Base-by-base conservation (phyloP, 2,888 invertebrate species). In the Xestia c-nigrum region DNA sequence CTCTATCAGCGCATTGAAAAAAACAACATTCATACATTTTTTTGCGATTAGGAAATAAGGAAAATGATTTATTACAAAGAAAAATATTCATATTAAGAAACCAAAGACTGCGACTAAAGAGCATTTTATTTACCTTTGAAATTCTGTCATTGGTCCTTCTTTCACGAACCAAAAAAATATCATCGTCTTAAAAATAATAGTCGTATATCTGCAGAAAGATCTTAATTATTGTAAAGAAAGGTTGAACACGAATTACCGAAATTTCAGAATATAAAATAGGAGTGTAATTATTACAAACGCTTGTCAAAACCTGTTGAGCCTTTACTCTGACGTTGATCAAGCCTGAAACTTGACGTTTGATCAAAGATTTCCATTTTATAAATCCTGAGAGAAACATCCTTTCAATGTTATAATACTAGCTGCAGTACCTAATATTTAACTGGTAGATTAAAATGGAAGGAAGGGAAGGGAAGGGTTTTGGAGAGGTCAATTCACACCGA, bases 231-330 rank as follows among this genome's bases (percentile, higher is more conserved):
- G 14, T n/a, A 46, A 61, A 61, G 61, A 19, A 61, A 61, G 61
- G 19, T 61, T 61, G 19, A 38, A 38, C n/a, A 10, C 3, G 24
- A 50, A 59, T 21, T 52, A 14, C 0, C 19, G 7, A 46, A 21
- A 4, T 6, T 40, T 55, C 24, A 31, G 19, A 76, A 55, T 40
- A 43, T 46, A 4, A 21, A 78, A 46, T 47, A 40, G 1, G 2
- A 40, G 16, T 47, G 7, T 21, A 16, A 31, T 24, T 47, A n/a
- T 74, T 31, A 81, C 10, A 24, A 5, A 43, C 5, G 50, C 46
- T 24, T 74, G 47, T 74, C 74, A 74, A n/a, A 81, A 63, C n/a
- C 19, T 57, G 59, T 24, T 52, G 38, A 72, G 24, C 12, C 14
- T 63, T 52, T 63, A 24, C 46, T 12, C 64, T 43, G 47, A 2